Conservation (phyloP, 1,140 invertebrate genomes). For the Neodiprion lecontei region DNA sequence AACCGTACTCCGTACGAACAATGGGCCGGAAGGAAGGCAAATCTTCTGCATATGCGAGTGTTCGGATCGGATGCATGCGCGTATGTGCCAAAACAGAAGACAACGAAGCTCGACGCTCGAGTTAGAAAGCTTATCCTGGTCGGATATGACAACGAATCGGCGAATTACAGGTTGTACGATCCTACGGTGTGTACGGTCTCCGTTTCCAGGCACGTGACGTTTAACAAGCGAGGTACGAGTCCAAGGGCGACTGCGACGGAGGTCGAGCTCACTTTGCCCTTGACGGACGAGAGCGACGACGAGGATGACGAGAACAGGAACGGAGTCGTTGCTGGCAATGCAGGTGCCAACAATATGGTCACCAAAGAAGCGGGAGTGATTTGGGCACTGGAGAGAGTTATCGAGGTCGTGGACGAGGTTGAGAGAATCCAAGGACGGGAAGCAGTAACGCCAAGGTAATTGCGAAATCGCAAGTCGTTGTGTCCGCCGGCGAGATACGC, state of each 20-base stretch:
- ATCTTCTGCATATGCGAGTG: slow-evolving; percentile 36
- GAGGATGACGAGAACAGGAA: background rate
- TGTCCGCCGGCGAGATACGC: background rate
- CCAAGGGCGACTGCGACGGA: background rate
- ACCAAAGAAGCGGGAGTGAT: background rate
- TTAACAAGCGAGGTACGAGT: background rate
- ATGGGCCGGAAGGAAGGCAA: slow-evolving; percentile 18
- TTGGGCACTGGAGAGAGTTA: background rate
- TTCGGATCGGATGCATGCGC: slow-evolving; percentile 43
- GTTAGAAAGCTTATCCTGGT: slow-evolving; percentile 22
- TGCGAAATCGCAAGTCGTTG: background rate
- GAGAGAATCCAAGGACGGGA: background rate
- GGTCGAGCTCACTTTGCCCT: background rate
- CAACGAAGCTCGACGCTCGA: slow-evolving; percentile 41
- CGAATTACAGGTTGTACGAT: slow-evolving; percentile 27
- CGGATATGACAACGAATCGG: slow-evolving; percentile 22
- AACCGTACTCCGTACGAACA: slow-evolving; percentile 21
- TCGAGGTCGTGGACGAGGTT: background rate
- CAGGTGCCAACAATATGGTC: background rate
- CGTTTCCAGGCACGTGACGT: background rate
- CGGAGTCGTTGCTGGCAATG: background rate
- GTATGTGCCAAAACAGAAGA: slow-evolving; percentile 41
- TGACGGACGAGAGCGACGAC: background rate
- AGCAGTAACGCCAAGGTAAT: background rate
- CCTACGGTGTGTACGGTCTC: background rate